phyloP scores from a whole-genome alignment of 2,113 vertebrate species.

The Mixornis gularis region DNA sequence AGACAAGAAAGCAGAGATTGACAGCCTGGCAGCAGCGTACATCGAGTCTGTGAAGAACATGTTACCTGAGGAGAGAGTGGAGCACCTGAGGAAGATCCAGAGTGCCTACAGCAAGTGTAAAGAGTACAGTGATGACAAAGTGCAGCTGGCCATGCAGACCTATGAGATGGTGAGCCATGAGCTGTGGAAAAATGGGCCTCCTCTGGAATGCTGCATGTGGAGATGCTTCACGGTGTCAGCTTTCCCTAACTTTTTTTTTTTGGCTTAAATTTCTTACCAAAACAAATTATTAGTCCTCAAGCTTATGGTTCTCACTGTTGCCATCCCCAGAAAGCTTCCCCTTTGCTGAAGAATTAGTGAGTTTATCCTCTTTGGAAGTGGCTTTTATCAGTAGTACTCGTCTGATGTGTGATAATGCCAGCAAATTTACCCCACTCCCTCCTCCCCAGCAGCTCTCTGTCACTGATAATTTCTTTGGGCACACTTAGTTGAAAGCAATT shows the following conservation, averaged over 20 bases:
- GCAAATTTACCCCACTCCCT: background rate
- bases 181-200: accelerated
- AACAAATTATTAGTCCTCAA: background rate
- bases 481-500: accelerated
- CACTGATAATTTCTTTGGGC: background rate
- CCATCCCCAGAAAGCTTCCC: background rate
- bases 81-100: constrained; percentile 92
- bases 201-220: accelerated
- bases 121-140: constrained; percentile 97
- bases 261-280: background rate
- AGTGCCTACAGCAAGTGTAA: constrained; percentile 91
- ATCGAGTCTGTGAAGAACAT: constrained; percentile 84
- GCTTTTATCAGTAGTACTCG: accelerated
- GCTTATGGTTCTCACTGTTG: background rate
- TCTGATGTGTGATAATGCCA: background rate
- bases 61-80: constrained; percentile 82
- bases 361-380: background rate
- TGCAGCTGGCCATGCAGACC: constrained; percentile 98
- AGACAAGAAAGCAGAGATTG: constrained; percentile 96
- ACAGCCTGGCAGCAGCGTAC: constrained; percentile 89
- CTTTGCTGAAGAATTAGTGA: background rate
- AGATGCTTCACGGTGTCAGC: accelerated
- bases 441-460: background rate
- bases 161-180: constrained; percentile 93
- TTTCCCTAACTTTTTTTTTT: accelerated